Percentiles rank a stretch among this genome's conserved stretches.
Conservation (phyloP, 2,113 vertebrate species). For the Hymenochirus boettgeri region DNA sequence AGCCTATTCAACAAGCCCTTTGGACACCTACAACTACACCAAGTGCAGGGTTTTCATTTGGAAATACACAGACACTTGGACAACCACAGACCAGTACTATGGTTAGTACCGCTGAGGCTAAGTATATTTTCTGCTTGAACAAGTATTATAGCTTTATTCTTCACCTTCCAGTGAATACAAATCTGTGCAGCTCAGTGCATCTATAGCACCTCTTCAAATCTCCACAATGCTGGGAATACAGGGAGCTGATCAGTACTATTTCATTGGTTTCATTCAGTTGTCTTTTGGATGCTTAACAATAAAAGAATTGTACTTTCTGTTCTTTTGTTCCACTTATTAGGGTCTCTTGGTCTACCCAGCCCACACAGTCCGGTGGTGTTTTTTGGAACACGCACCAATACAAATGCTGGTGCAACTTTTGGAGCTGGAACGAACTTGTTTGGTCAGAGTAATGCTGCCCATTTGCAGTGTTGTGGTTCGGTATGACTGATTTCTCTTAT, state of each 20-base stretch:
- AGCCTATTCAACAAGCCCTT: conserved; percentile 90
- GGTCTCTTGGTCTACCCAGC: conserved; percentile 83
- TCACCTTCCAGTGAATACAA: no score
- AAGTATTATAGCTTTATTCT: no score
- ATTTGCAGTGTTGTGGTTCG: conserved; percentile 80
- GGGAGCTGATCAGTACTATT: no score
- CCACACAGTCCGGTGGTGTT: conserved; percentile 75
- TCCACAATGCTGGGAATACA: no score
- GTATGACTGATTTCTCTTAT: no score
- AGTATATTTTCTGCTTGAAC: no score
- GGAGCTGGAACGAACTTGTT: conserved; percentile 79
- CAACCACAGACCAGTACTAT: conserved; percentile 85
- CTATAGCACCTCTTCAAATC: no score
- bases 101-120: conserved; percentile 59
- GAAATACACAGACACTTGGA: conserved; percentile 76
- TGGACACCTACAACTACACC: conserved; percentile 78
- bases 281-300: no score
- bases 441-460: conserved; percentile 67
- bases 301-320: no score
- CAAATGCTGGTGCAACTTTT: conserved; percentile 77
- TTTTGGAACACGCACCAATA: conserved; percentile 79
- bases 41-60: conserved; percentile 83
- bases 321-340: conserved; percentile 51
- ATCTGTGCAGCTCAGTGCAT: no score
- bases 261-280: no score